Evolutionary conservation across 2,797 vertebrate species (phyloP).

Genomic region (Manis javanica): DNA sequence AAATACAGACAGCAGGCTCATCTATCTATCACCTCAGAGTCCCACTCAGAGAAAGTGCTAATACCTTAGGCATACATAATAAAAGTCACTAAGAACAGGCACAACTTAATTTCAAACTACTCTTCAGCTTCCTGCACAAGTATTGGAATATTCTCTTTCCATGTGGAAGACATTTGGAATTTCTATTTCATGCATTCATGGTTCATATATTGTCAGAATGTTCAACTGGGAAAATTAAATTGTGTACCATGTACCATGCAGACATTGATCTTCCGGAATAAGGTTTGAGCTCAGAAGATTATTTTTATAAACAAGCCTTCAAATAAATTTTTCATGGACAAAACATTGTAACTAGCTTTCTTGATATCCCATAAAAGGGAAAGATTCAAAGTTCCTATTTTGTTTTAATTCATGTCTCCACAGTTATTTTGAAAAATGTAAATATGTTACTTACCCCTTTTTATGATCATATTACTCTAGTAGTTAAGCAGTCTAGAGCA

Average conservation of each 20-base stretch:
- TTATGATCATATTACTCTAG: neutral
- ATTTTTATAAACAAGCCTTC: slow-evolving; percentile 64
- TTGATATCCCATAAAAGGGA: neutral
- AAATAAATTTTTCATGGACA: slow-evolving; percentile 40
- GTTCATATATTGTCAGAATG: slow-evolving; percentile 73
- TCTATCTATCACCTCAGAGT: slow-evolving; percentile 72
- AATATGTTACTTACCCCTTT: neutral
- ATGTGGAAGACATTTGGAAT: slow-evolving; percentile 72
- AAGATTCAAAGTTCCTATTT: neutral
- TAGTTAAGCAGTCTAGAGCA: neutral
- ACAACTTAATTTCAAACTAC: slow-evolving; percentile 64
- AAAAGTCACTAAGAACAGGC: slow-evolving; percentile 72
- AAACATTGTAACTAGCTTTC: slow-evolving; percentile 6
- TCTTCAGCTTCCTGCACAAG: slow-evolving; percentile 50
- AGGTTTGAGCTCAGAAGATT: slow-evolving; percentile 61
- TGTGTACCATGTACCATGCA: slow-evolving; percentile 67
- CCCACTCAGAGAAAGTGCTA: slow-evolving; percentile 52
- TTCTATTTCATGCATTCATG: slow-evolving; percentile 69
- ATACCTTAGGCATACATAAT: slow-evolving; percentile 50
- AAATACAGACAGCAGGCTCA: slow-evolving; percentile 84
- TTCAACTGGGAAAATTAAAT: slow-evolving; percentile 74
- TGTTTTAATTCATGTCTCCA: neutral
- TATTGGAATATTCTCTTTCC: slow-evolving; percentile 25
- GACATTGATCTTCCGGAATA: slow-evolving; percentile 68
- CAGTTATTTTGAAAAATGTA: slow-evolving; percentile 42